These are phyloP conservation scores for Pitta sordida DNA, from an alignment of 2,113 vertebrate genomes.

Conservation along the genomic window DNA sequence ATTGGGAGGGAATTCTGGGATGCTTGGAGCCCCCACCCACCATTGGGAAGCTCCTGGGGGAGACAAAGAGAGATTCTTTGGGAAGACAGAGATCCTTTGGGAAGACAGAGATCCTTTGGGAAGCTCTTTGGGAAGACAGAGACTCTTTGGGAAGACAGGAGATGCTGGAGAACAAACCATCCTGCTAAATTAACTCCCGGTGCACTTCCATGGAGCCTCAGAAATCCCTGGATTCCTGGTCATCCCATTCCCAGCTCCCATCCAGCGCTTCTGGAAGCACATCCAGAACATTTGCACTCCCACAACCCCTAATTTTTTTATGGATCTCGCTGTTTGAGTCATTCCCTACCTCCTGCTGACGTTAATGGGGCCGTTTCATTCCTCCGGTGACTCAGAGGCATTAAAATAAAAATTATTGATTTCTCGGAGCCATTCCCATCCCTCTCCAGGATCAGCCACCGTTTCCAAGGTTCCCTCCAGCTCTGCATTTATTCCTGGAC, in stretches of 20 bases:
- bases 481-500: neutral
- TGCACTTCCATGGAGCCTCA: neutral
- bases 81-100: neutral
- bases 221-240: neutral
- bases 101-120: neutral
- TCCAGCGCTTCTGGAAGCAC: neutral
- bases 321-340: neutral
- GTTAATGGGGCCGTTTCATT: neutral
- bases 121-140: neutral
- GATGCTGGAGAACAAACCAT: neutral
- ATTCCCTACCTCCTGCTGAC: neutral
- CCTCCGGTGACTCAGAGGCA: neutral
- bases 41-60: too few species aligned
- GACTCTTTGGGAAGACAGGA: neutral
- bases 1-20: neutral
- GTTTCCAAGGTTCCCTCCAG: neutral
- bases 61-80: too few species aligned
- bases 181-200: too few species aligned
- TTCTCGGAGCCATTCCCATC: neutral
- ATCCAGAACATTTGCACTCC: neutral
- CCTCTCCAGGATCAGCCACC: neutral
- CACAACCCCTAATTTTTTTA: accelerated
- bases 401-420: neutral
- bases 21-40: neutral
- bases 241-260: neutral